Conservation (phyloP, 2,797 vertebrate species). For the Erpetoichthys calabaricus region DNA sequence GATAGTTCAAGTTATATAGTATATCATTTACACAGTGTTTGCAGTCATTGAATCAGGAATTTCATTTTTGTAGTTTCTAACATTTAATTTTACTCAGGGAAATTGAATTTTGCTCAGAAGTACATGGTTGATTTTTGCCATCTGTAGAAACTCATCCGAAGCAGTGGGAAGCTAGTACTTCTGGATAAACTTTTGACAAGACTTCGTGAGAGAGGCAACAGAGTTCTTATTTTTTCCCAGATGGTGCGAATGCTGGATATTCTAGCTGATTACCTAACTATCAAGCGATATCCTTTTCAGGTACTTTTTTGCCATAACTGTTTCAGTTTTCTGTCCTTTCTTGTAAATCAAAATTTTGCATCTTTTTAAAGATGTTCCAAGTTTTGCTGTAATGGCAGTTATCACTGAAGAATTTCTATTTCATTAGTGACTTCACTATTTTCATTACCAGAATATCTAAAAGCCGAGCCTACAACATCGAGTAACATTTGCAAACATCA, state of each 20-base stretch:
- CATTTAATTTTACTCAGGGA: neutral
- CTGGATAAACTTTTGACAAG: slow-evolving; percentile 89
- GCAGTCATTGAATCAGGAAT: too few species aligned
- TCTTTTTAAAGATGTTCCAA: too few species aligned
- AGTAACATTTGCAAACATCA: too few species aligned
- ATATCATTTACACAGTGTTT: too few species aligned
- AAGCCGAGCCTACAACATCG: too few species aligned
- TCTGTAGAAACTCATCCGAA: slow-evolving; percentile 67
- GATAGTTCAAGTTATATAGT: too few species aligned
- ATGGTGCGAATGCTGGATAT: slow-evolving; percentile 99
- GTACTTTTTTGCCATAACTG: slow-evolving; percentile 34
- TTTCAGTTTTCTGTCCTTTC: neutral
- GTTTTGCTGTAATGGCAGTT: too few species aligned
- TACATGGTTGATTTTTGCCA: neutral
- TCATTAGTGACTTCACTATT: too few species aligned
- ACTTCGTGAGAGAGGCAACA: slow-evolving; percentile 80
- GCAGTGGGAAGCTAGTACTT: slow-evolving; percentile 91
- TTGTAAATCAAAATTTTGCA: too few species aligned
- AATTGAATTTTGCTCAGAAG: too few species aligned
- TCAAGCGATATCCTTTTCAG: slow-evolving; percentile 91
- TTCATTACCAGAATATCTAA: too few species aligned
- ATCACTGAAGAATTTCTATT: too few species aligned
- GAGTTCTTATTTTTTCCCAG: slow-evolving; percentile 97
- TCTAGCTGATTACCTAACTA: slow-evolving; percentile 84
- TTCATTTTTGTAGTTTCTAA: slow-evolving; percentile 11